Evolutionary conservation across 2,888 invertebrate genomes (phyloP), one percentile per base, ranked within the genome.

Genomic region (Notocelia uddmanniana): DNA sequence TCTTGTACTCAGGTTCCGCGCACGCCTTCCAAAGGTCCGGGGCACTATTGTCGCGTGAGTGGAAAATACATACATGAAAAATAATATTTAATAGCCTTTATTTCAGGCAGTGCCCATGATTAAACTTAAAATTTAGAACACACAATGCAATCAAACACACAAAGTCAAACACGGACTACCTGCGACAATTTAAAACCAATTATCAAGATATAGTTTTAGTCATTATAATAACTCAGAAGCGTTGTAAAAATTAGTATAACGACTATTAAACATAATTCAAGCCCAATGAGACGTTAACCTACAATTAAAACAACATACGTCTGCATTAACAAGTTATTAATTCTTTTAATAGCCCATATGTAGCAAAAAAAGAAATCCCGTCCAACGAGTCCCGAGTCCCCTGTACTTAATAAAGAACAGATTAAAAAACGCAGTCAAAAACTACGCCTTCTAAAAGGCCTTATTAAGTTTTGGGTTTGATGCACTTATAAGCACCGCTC

Each of bases 321-420:
- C 52, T 54, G 21, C 34, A 64, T 64, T 64, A 64, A 50, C 37
- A 5, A 54, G 34, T 34, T 64, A 64, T 64, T 64, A 54, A 64
- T 63, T 63, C 52, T 64, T 54, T 64, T 64, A 64, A 64, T 64
- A 64, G 54, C 50, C 63, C 52, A 9, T 34, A 21, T 54, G 21
- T 23, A 21, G 64, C 52, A 64, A 64, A 64, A 64, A 64, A 64
- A 10, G n/a, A 52, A 64, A 64, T 54, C 64, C 64, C 10, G 62
- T 37, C 64, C 19, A 6, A 54, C 64, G 54, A 64, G 63, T 52
- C 63, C 52, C 23, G 15, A 15, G 23, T 60, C 60, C 31, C 63
- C 31, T n/a, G 26, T 52, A 15, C n/a, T 19, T 50, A n/a, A 5
- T 10, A 37, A 50, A 31, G 13, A 19, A 62, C 50, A 18, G 8